Percentiles rank a stretch among this genome's conserved stretches.
phyloP scores from a whole-genome alignment of 2,888 invertebrate species.

The Formica aserva region DNA sequence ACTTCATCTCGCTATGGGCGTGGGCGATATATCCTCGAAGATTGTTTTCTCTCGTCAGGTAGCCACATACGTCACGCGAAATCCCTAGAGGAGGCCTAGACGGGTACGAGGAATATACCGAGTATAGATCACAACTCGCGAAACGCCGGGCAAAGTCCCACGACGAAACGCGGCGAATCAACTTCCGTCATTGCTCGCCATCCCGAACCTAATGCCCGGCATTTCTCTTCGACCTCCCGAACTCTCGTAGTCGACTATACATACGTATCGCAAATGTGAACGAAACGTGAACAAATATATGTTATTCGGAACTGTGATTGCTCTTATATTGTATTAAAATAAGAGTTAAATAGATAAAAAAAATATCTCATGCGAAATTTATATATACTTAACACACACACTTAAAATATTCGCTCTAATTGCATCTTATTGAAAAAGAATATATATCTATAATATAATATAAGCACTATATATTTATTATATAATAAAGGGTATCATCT shows the following conservation, averaged over 20 bases:
- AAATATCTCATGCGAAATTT: background rate
- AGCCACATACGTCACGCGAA: slow-evolving; percentile 85
- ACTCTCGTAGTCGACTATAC: slow-evolving; percentile 70
- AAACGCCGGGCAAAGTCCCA: slow-evolving; percentile 80
- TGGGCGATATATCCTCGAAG: slow-evolving; percentile 85
- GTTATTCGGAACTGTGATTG: background rate
- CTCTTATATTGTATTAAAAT: background rate
- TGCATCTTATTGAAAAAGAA: background rate
- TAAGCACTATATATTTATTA: background rate
- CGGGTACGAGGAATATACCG: slow-evolving; percentile 81
- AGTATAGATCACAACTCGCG: slow-evolving; percentile 85
- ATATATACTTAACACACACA: background rate
- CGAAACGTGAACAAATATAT: slow-evolving; percentile 38
- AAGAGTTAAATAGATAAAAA: background rate
- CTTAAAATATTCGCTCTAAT: background rate
- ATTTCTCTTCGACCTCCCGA: slow-evolving; percentile 85
- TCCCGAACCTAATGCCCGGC: slow-evolving; percentile 83
- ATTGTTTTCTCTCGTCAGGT: slow-evolving; percentile 86
- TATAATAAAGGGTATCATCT: background rate
- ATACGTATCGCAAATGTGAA: slow-evolving; percentile 46
- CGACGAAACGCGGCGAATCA: slow-evolving; percentile 84
- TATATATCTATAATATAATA: background rate
- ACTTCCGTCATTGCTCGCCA: slow-evolving; percentile 85
- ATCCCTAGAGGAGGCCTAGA: slow-evolving; percentile 82
- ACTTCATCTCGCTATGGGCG: slow-evolving; percentile 63